These are phyloP conservation scores for Thomomys bottae DNA, from an alignment of 2,113 vertebrate genomes.

Conservation along the genomic window DNA sequence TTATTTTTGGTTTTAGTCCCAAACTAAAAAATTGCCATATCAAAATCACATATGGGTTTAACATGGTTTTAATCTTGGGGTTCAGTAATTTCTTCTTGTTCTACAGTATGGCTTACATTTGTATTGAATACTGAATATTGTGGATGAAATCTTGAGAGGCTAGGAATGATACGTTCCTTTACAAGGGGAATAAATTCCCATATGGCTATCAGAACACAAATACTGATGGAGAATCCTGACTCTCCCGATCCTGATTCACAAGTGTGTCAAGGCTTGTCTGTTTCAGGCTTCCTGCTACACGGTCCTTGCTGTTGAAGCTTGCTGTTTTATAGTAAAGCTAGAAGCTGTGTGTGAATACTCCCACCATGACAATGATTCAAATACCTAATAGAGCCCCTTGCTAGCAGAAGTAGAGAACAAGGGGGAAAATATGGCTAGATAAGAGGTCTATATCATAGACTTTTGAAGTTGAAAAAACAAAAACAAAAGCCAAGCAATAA, in stretches of 20 bases:
- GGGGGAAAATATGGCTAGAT: background rate
- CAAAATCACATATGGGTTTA: background rate
- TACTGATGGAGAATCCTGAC: background rate
- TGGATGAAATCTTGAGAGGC: background rate
- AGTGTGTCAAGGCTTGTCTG: background rate
- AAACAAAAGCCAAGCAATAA: no score
- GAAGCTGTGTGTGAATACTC: background rate
- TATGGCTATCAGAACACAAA: background rate
- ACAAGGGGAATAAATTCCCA: background rate
- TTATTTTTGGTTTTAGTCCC: conserved; percentile 7
- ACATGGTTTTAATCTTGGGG: background rate
- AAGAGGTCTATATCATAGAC: background rate
- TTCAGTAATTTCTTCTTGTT: background rate
- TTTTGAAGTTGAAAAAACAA: background rate
- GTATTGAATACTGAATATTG: background rate
- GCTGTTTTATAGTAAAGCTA: background rate
- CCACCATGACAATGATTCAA: background rate
- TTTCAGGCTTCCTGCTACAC: background rate
- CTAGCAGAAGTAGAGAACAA: background rate
- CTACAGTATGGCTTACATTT: background rate
- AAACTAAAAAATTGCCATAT: background rate
- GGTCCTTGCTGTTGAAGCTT: background rate
- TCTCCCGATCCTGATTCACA: background rate
- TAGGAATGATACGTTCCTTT: background rate
- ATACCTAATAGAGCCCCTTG: background rate